Evolutionary conservation across 1,140 invertebrate species (phyloP).

Genomic region (Zaprionus davidi): DNA sequence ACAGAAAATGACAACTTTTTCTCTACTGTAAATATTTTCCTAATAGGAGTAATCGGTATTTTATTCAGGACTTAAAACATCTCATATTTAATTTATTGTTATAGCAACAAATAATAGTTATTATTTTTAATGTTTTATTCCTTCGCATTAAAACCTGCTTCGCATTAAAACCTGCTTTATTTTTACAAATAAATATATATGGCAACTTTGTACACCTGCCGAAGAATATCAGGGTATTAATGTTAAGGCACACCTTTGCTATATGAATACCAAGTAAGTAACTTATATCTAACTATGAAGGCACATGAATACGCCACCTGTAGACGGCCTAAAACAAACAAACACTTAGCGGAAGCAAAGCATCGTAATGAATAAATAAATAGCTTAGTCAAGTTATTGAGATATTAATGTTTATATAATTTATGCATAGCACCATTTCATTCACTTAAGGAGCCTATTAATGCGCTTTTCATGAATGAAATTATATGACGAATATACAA

Average conservation of each 20-base stretch:
- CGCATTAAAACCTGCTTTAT: no score
- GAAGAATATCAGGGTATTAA: neutral
- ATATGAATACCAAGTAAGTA: neutral
- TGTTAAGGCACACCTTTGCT: neutral
- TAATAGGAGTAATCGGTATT: no score
- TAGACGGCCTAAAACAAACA: constrained; percentile 32
- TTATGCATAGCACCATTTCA: neutral
- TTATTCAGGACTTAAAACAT: no score
- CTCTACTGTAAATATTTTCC: neutral
- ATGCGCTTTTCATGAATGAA: neutral
- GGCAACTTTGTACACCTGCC: neutral
- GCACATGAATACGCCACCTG: constrained; percentile 52
- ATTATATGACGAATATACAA: neutral
- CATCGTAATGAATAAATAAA: constrained; percentile 1
- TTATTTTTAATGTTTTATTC: neutral
- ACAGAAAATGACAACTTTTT: no score
- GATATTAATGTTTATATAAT: neutral
- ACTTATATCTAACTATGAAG: neutral
- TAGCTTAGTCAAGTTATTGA: neutral
- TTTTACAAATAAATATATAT: neutral
- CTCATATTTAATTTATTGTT: no score
- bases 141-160: no score
- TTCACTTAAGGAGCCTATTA: neutral
- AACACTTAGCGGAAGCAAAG: constrained; percentile 14
- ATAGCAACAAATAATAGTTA: no score